Evolutionary conservation across 1,140 invertebrate species (phyloP).

Genomic region (Drosophila serrata): DNA sequence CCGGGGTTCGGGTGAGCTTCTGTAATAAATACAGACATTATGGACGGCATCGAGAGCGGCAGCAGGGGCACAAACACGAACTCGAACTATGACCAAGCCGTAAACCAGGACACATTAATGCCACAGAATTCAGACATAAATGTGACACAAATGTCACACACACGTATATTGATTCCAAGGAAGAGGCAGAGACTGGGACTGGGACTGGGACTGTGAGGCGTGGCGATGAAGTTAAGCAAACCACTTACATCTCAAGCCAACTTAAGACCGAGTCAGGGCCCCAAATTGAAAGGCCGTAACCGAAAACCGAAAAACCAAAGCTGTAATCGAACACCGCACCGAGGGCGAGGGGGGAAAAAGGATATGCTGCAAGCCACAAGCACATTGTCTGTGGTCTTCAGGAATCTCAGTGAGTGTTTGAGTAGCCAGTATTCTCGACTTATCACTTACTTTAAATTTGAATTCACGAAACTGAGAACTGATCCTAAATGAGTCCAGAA

Average conservation of each 20-base stretch:
- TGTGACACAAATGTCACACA: constrained; percentile 78
- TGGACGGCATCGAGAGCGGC: constrained; percentile 15
- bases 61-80: constrained; percentile 8
- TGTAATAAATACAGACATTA: constrained; percentile 75
- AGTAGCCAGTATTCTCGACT: background rate
- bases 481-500: too few relatives aligned
- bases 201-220: background rate
- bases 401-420: constrained; percentile 12
- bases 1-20: constrained; percentile 35
- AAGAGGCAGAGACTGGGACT: background rate
- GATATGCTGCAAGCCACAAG: constrained; percentile 9
- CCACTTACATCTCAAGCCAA: constrained; percentile 56
- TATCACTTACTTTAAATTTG: too few relatives aligned
- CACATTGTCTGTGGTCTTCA: constrained; percentile 28
- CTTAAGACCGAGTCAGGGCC: constrained; percentile 35
- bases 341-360: background rate
- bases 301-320: constrained; percentile 52
- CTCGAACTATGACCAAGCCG: constrained; percentile 54
- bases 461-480: background rate
- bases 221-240: constrained; percentile 39
- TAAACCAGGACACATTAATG: constrained; percentile 73
- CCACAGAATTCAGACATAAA: constrained; percentile 74
- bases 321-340: constrained; percentile 47
- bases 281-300: constrained; percentile 54
- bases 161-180: constrained; percentile 69